Base-by-base conservation (phyloP, 2,888 invertebrate species). In the Drosophila sordidula region DNA sequence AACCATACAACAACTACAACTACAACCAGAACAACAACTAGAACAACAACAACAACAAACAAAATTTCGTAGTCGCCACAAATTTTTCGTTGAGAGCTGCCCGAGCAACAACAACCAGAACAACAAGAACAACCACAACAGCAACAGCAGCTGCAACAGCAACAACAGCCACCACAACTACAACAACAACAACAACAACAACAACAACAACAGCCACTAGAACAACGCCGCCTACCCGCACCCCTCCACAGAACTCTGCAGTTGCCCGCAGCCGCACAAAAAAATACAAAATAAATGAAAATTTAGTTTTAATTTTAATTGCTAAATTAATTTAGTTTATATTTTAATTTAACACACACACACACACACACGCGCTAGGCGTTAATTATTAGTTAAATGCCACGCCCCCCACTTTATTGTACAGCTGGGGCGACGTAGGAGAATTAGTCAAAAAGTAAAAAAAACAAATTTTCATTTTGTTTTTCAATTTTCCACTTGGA, bases 41-140 rank as follows among this genome's bases (percentile, higher is more conserved):
- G 44, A 64, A 65, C 76, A 44, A 72, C 44, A 46, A 76, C 47
- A 49, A 70, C 52, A 62, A 56, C 61, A 63, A 66, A 26, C 58
- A 61, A 74, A 75, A 82, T 85, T 87, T 85, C 79, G 75, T 81
- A 81, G 82, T 81, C 85, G 85, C 79, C 85, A 85, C 34, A 50
- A 59, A 80, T 86, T 86, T 80, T 83, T 68, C 86, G 84, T 80
- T 80, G 79, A 79, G 87, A 87, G 84, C 87, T 86, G 87, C 89
- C 80, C 75, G 67, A 70, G 45, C 44, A 51, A 70, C 52, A 67
- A 57, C 68, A 66, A 80, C 62, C 25, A 61, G 55, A 22, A 59
- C 56, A 44, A 56, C 62, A 18, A 51, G 59, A 32, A 58, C 41
- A 9, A 68, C 55, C 44, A 18, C 57, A 55, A 26, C 45, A 41